These are phyloP conservation scores for Drosophila mulleri DNA, from an alignment of 2,888 invertebrate species.

Conservation along the genomic window DNA sequence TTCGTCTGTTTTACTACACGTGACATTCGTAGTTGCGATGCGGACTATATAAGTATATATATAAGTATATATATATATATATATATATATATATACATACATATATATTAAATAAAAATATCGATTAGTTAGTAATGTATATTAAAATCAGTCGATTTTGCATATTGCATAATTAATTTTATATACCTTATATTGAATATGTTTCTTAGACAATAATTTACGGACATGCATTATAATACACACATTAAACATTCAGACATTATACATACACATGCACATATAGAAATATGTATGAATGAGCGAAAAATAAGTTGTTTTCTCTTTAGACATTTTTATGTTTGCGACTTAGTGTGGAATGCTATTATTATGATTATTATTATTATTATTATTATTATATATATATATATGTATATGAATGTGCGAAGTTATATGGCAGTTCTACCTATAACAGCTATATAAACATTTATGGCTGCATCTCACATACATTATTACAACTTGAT, in stretches of 20 bases:
- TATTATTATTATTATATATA: background rate
- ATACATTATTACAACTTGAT: background rate
- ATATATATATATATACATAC: too few relatives aligned
- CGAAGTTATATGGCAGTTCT: constrained; percentile 3
- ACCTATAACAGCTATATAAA: constrained; percentile 7
- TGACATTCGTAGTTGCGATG: constrained; percentile 42
- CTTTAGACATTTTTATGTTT: background rate
- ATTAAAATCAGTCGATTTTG: constrained; percentile 67
- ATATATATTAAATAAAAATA: constrained; percentile 17
- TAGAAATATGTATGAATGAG: background rate
- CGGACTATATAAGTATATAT: constrained; percentile 22
- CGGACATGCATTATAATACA: constrained; percentile 46
- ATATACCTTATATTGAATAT: constrained; percentile 46
- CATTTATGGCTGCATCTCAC: constrained; percentile 5
- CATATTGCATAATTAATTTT: constrained; percentile 38
- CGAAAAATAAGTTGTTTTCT: background rate
- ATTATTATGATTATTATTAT: background rate
- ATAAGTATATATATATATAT: constrained; percentile 6
- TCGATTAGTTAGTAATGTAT: constrained; percentile 36
- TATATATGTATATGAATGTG: constrained; percentile 4
- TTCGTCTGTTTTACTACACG: constrained; percentile 32
- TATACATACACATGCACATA: background rate
- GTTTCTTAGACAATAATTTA: constrained; percentile 46
- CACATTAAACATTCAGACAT: constrained; percentile 11
- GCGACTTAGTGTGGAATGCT: constrained; percentile 1